phyloP scores from a whole-genome alignment of 2,113 vertebrate genomes.

The Ariopsis seemanni region DNA sequence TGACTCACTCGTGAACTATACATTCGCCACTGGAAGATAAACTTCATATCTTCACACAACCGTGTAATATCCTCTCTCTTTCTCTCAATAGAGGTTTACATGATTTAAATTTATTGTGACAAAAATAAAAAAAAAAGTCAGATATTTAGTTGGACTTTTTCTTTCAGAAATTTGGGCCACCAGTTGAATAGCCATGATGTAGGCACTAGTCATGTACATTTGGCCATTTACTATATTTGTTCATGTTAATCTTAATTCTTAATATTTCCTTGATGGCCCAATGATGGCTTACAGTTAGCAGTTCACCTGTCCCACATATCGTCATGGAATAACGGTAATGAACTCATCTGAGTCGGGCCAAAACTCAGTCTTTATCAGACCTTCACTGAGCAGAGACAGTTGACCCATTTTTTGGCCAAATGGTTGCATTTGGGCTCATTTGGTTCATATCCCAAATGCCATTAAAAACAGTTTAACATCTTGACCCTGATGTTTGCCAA shows the following conservation, averaged over 20 bases:
- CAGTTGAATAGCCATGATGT: background rate
- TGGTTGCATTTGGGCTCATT: background rate
- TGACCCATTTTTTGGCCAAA: slow-evolving; percentile 2
- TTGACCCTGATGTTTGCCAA: background rate
- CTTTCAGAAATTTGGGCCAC: background rate
- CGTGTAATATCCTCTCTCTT: too few species aligned
- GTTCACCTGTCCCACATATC: background rate
- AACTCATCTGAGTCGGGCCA: background rate
- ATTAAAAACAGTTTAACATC: slow-evolving; percentile 22
- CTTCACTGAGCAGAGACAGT: background rate
- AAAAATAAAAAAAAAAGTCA: background rate
- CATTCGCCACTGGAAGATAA: too few species aligned
- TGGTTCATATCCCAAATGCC: background rate
- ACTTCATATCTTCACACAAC: too few species aligned
- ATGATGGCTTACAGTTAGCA: background rate
- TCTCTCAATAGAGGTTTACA: background rate
- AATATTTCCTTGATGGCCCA: background rate
- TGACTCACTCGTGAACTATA: too few species aligned
- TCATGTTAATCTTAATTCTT: background rate
- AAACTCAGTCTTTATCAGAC: background rate
- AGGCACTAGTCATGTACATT: background rate
- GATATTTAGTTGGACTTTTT: background rate
- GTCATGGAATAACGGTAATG: background rate
- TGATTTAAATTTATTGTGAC: background rate
- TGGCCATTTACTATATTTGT: background rate